Evolutionary conservation across 1,140 invertebrate species (phyloP), one percentile per base, ranked within the genome.

Genomic region (Aphelenchoides avenae): DNA sequence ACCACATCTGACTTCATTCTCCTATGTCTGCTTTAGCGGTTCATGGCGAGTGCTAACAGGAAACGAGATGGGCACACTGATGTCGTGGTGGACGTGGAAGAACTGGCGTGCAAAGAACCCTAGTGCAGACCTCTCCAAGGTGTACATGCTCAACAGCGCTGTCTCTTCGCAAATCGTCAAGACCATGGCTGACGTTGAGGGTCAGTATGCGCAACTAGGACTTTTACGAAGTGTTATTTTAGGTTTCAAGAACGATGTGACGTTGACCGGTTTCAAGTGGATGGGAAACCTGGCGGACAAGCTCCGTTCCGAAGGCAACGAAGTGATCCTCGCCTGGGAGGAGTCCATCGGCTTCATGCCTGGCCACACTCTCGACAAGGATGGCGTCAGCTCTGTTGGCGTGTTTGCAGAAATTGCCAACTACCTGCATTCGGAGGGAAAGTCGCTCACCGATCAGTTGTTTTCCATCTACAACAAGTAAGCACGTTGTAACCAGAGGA

Each of bases 231-330:
- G 22, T 18, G 29, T 44, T 44, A 34, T 22, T 68, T 27, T n/a
- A 63, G 64, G 70, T n/a, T 75, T 77, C 61, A 65, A 67, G 43
- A 70, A 61, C 13, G 61, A 87, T 78, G 91, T 98, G 80, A 98
- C 94, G 0, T 81, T 98, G 41, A 99, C 95, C n/a, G 84, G 95
- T 0, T 99, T 99, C 76, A 99, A 99, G 75, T 99, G 93, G 92
- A 97, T 99, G 88, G 93, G 89, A 73, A 98, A 96, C 76, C 84
- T 83, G 78, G 82, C 86, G 0, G 77, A 85, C 30, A 83, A 92
- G n/a, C 76, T 93, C 24, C 78, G 85, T 34, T 78, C 76, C 13
- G 36, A 78, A 52, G 79, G 78, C 9, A 37, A 77, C 24, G 29
- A 41, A 0, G 87, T 96, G 0, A 76, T 98, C 36, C 92, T 97